Evolutionary conservation across 2,888 invertebrate genomes (phyloP).

Genomic region (Diaphora mendica): DNA sequence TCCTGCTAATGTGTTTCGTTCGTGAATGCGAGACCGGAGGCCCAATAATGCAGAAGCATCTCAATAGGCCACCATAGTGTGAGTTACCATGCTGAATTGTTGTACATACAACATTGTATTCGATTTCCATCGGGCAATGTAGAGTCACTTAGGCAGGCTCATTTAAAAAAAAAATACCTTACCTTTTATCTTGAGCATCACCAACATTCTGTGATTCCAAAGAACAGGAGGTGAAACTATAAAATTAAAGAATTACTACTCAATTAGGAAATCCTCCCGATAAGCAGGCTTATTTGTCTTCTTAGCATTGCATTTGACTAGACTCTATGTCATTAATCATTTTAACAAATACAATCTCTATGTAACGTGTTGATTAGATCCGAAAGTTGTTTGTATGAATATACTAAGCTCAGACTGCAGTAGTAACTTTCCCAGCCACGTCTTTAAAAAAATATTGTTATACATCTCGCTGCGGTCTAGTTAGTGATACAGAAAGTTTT

Average conservation of each 20-base stretch:
- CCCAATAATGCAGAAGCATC: no score
- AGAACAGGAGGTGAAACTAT: neutral
- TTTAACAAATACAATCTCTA: neutral
- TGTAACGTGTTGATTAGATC: neutral
- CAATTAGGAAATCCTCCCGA: neutral
- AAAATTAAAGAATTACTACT: neutral
- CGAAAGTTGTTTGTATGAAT: neutral
- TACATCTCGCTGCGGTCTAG: constrained; percentile 52
- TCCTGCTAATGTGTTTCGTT: no score
- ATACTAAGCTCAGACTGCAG: neutral
- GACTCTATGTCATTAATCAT: neutral
- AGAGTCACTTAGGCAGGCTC: no score
- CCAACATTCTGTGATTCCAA: neutral
- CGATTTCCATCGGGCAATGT: no score
- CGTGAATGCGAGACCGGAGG: no score
- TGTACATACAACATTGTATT: no score
- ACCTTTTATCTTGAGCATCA: neutral
- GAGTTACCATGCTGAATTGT: no score
- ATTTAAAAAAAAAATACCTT: no score
- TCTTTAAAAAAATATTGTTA: constrained; percentile 29
- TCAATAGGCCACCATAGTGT: no score
- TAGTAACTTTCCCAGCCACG: neutral
- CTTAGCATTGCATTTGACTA: neutral
- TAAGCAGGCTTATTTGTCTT: neutral
- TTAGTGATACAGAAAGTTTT: constrained; percentile 63